Evolutionary conservation across 1,140 invertebrate genomes (phyloP).

Genomic region (Sitobion miscanthi): DNA sequence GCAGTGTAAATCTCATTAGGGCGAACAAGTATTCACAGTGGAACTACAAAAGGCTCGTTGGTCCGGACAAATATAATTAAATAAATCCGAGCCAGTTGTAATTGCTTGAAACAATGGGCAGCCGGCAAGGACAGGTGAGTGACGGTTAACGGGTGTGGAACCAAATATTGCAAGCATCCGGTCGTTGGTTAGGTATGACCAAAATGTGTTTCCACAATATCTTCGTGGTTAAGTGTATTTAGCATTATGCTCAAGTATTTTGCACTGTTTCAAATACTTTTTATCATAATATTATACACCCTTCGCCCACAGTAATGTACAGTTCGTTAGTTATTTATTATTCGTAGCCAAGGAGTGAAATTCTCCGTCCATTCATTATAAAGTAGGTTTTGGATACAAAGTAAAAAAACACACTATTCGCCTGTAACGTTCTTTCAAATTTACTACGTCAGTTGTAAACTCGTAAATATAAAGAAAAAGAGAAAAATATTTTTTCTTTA

Average conservation of each 20-base stretch:
- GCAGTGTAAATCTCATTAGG: slow-evolving; percentile 44
- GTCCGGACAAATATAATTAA: slow-evolving; percentile 53
- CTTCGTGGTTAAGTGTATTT: background rate
- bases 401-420: background rate
- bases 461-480: background rate
- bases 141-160: background rate
- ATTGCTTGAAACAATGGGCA: slow-evolving; percentile 45
- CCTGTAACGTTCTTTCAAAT: slow-evolving; percentile 8
- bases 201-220: background rate
- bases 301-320: background rate
- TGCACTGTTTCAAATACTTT: background rate
- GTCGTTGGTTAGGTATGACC: slow-evolving; percentile 13
- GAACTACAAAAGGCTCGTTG: slow-evolving; percentile 41
- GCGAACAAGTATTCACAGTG: background rate
- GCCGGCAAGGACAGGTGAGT: slow-evolving; percentile 16
- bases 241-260: background rate
- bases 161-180: slow-evolving; percentile 21
- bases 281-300: background rate
- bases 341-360: background rate
- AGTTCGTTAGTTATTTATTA: slow-evolving; percentile 30
- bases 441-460: background rate
- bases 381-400: background rate
- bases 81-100: slow-evolving; percentile 38
- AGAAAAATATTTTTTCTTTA: background rate
- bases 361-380: background rate